Evolutionary conservation across 2,888 invertebrate genomes (phyloP), one percentile per base, ranked within the genome.

Genomic region (Dryocosmus kuriphilus): DNA sequence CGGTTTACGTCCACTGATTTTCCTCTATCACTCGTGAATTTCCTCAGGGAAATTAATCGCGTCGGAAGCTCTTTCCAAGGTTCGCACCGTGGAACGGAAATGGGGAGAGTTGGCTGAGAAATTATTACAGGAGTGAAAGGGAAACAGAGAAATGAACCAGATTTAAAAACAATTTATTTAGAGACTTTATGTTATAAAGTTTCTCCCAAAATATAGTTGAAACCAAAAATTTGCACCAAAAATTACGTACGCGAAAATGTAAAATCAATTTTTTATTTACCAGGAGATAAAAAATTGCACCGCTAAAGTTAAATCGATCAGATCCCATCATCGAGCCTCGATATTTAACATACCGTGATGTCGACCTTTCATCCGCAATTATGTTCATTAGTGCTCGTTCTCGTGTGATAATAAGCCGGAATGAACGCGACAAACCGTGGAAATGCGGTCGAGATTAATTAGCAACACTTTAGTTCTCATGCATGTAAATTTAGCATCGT

Each of bases 1-100:
- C 84, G 81, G 80, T 82, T 79, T 77, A 27, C 83, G 82, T 84
- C 84, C 84, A 86, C 85, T 86, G 88, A 88, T 88, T 89, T 88
- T 85, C 83, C 79, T 83, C 87, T 86, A 88, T 86, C 88, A 79
- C 84, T 83, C 84, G 82, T 85, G 85, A 89, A 88, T 89, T 89
- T 89, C 89, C 88, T 89, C 86, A 85, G 88, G 89, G 88, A 89
- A 89, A 89, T 89, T 89, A 89, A 88, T 84, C 85, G 87, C 82
- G 83, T 85, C 83, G 85, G 85, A 85, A 86, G 86, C 86, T 75
- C 76, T 86, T 86, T 83, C 85, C 86, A 82, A 83, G 84, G 85
- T 84, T 86, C 85, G 81, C 84, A 84, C 84, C 83, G 81, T 75
- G 82, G 81, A 78, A 41, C n/a, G 41, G 75, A 46, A 81, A 51